Evolutionary conservation across 2,888 invertebrate species (phyloP), one percentile per base, ranked within the genome.

Genomic region (Lithosia quadra): DNA sequence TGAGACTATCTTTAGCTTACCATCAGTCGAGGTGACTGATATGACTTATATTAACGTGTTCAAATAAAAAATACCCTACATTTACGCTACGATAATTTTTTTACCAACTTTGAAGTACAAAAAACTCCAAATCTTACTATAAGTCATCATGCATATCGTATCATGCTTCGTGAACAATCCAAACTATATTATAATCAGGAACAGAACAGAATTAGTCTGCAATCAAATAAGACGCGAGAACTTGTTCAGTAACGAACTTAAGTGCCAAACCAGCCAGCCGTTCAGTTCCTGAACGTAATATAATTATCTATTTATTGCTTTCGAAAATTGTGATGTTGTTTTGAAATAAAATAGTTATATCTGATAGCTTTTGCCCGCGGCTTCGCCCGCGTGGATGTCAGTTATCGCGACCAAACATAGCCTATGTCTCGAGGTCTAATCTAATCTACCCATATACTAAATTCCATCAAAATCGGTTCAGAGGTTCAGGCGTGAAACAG

Each of bases 141-240:
- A 49, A 49, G 49, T 49, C 49, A 49, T 9, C n/a, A 49, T n/a
- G 49, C 49, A 49, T 49, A n/a, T 49, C n/a, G 2, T 49, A 18
- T 1, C n/a, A 49, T 49, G 49, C 49, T 49, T 49, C 49, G 49
- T 49, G 49, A 49, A 49, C 49, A n/a, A 49, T 49, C 49, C n/a
- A 9, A 49, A 49, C 49, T 49, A 49, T 49, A 49, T n/a, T n/a
- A 49, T 49, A n/a, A 49, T n/a, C 49, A n/a, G 49, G n/a, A 49
- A 49, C 49, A 49, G n/a, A 49, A 8, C n/a, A n/a, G 33, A 33
- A 18, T 58, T 58, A 18, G 18, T 15, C n/a, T 8, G 49, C 9
- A 49, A 49, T 49, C n/a, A 49, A 49, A 49, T 49, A 49, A 43
- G 18, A 49, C 18, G 49, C 49, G 49, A 49, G 49, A 49, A 49